phyloP scores from a whole-genome alignment of 1,140 invertebrate genomes.

The Brachionus calyciflorus region DNA sequence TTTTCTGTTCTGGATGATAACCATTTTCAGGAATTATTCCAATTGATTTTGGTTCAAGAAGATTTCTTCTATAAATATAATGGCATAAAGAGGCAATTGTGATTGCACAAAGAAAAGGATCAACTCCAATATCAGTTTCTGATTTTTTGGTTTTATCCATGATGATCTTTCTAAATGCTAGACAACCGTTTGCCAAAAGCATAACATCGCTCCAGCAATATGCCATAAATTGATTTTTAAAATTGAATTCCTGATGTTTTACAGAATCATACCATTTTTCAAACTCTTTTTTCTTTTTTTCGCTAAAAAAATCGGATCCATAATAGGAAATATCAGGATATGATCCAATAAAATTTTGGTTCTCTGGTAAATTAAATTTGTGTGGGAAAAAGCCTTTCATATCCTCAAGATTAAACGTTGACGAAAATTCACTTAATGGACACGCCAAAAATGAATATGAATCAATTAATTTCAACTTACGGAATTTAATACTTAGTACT shows the following conservation, averaged over 20 bases:
- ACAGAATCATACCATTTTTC: conserved; percentile 37
- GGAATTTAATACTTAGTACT: background rate
- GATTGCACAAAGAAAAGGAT: no score
- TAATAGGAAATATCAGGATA: background rate
- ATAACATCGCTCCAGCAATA: background rate
- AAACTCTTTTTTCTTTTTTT: background rate
- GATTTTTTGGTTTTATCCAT: no score
- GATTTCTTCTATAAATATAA: background rate
- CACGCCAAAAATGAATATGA: no score
- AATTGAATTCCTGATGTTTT: conserved; percentile 34
- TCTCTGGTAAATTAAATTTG: no score
- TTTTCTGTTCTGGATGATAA: background rate
- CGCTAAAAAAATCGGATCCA: background rate
- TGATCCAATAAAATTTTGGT: conserved; percentile 42
- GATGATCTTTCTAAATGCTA: no score
- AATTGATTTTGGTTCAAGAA: conserved; percentile 24
- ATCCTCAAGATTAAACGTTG: no score
- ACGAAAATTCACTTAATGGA: no score
- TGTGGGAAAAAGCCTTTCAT: no score
- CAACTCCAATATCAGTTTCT: no score
- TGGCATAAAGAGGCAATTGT: background rate
- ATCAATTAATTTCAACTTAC: no score
- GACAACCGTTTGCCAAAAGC: no score
- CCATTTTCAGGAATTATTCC: conserved; percentile 37
- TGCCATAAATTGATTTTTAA: background rate